Evolutionary conservation across 2,888 invertebrate species (phyloP), one percentile per base, ranked within the genome.

Genomic region (Drosophila flavopinicola): DNA sequence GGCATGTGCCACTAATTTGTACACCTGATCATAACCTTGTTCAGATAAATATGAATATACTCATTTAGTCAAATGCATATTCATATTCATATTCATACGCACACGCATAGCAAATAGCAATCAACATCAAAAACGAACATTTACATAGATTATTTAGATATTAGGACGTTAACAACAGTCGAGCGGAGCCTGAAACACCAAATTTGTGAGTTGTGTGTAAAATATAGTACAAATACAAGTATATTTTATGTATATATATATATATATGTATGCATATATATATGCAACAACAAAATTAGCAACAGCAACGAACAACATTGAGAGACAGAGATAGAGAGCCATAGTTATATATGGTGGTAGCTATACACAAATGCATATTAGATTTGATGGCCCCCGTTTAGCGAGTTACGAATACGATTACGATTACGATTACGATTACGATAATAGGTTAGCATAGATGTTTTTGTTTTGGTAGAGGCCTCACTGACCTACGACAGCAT

Each of bases 401-500:
- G 30, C 51, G 51, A 44, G 57, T 37, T 45, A 52, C 48, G 29
- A 37, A 49, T 57, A 52, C 39, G 48, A 41, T 57, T 23, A 52
- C 58, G 70, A 68, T n/a, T n/a, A n/a, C n/a, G n/a, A n/a, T n/a
- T n/a, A n/a, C n/a, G 47, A 58, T 57, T 70, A 80, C 68, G 56
- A 47, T 63, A 66, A 35, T 30, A 25, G 47, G 47, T 37, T 51
- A 63, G 59, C 54, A 61, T 72, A 48, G 25, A 42, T n/a, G n/a
- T 41, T 47, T 35, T 52, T 13, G 13, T 11, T 33, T 51, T 33
- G 39, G 15, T 9, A 17, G 13, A 63, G 48, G 37, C 51, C 68
- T 42, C 75, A 91, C 91, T 91, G 89, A 91, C 91, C 91, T 91
- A 91, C 91, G 80, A 88, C 89, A 76, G 85, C 89, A 74, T 75